Evolutionary conservation across 1,140 invertebrate species (phyloP), one percentile per base, ranked within the genome.

Genomic region (Anagrus nilaparvatae): DNA sequence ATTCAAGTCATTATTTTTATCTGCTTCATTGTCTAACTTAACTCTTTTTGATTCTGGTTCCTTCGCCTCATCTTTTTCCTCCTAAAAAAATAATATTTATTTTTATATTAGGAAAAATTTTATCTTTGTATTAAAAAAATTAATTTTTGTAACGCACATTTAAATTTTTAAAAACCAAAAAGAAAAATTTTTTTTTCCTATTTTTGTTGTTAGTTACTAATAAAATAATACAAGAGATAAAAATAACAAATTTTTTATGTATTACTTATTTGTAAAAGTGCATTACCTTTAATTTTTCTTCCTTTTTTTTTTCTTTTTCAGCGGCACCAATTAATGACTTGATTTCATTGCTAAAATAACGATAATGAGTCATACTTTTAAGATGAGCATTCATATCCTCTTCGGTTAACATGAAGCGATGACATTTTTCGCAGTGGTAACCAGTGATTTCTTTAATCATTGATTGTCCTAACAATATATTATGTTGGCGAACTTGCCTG

Each of bases 381-480:
- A 67, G 43, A 55, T 69, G 66, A 44, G 59, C 60, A 13, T 51
- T 55, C 59, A 67, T 58, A 40, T 69, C 66, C 19, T 67, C 64
- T 36, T 54, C 48, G 13, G 55, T 54, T 5, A 65, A 39, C 66
- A 69, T 69, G 32, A 69, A 69, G 24, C 65, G 52, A 13, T 63
- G 55, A 43, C 66, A 69, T 47, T 63, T 67, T 29, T 69, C 66
- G 19, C 66, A 69, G 28, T 67, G 58, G 40, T 50, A 65, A 24
- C 65, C 66, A 52, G 59, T 50, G 4, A 56, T 55, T 44, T 67
- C 58, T 40, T 67, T 67, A 0, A 69, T 55, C 52, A 69, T 52
- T 16, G 65, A 67, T 51, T 53, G 59, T 52, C 63, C 63, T 34
- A 65, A 39, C 20, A 64, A 29, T 47, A 67, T 64, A 52, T 66